Percentiles rank a stretch among this genome's conserved stretches.
Evolutionary conservation across 2,113 vertebrate genomes (phyloP).

Genomic region (Dipodomys ordii): DNA sequence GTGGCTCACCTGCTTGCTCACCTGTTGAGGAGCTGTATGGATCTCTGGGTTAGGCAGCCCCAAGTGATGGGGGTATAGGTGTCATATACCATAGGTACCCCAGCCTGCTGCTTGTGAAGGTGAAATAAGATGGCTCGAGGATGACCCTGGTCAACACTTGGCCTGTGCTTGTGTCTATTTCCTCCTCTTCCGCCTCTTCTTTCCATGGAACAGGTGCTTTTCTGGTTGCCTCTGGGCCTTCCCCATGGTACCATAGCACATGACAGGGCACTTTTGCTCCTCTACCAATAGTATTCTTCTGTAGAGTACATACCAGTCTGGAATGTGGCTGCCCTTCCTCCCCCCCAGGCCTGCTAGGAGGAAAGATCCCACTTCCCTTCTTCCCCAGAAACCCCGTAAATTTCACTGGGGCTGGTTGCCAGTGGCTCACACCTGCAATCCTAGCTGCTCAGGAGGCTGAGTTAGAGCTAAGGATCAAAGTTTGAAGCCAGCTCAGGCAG

Average conservation of each 20-base stretch:
- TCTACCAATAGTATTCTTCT: background rate
- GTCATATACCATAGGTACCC: background rate
- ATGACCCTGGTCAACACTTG: rapidly evolving
- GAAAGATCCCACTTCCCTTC: background rate
- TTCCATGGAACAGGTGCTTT: background rate
- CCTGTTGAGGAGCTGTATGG: background rate
- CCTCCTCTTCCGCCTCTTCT: background rate
- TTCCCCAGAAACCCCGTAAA: no score
- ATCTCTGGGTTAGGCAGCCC: background rate
- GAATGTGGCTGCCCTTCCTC: background rate
- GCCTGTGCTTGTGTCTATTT: rapidly evolving
- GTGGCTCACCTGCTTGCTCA: background rate
- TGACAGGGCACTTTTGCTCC: background rate
- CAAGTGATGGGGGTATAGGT: rapidly evolving
- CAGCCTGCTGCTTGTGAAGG: background rate
- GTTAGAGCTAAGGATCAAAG: no score
- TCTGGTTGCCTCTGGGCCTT: background rate
- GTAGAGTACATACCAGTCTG: background rate
- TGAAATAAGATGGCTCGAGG: rapidly evolving
- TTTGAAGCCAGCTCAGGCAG: no score
- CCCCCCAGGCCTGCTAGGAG: background rate
- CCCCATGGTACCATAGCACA: background rate
- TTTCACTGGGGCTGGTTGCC: no score
- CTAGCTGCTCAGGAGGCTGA: no score
- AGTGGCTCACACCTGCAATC: no score